Conservation (phyloP, 2,113 vertebrate genomes). For the human region DNA sequence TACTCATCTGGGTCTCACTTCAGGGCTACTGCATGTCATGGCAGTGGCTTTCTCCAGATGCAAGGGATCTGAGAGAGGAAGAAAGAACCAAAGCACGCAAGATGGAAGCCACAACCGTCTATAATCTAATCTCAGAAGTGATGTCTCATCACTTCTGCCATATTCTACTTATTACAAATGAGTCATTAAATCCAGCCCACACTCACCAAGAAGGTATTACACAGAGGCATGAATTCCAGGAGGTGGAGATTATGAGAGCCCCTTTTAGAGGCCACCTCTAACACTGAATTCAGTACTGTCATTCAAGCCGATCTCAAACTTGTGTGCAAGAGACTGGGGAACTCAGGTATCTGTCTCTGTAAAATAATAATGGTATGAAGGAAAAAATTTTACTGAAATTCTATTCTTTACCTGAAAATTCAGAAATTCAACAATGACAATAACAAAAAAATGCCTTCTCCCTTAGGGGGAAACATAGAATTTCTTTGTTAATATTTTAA, state of each 20-base stretch:
- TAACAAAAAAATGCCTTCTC: not conserved
- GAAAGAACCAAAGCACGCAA: fast-evolving
- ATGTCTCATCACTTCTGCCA: not conserved
- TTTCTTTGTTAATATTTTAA: not conserved
- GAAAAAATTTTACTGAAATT: not conserved
- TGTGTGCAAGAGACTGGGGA: not conserved
- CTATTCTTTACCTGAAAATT: not conserved
- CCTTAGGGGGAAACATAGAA: not conserved
- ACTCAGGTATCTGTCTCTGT: not conserved
- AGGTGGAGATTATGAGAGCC: not conserved
- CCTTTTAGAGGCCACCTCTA: not conserved
- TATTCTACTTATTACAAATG: not conserved
- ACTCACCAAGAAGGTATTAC: not conserved
- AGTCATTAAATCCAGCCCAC: not conserved
- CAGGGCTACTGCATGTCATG: not conserved
- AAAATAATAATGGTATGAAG: not conserved
- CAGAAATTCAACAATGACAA: not conserved
- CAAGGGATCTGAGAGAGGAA: not conserved
- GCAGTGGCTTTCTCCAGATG: not conserved
- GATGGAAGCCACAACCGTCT: not conserved
- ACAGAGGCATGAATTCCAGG: not conserved
- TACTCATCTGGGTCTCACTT: not conserved
- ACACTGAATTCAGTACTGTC: not conserved
- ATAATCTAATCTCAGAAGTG: not conserved
- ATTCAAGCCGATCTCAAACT: not conserved